A percentile compares a stretch with the other conserved stretches of the same genome.
Conservation (phyloP, 2,113 vertebrate species). For the Etheostoma spectabile region DNA sequence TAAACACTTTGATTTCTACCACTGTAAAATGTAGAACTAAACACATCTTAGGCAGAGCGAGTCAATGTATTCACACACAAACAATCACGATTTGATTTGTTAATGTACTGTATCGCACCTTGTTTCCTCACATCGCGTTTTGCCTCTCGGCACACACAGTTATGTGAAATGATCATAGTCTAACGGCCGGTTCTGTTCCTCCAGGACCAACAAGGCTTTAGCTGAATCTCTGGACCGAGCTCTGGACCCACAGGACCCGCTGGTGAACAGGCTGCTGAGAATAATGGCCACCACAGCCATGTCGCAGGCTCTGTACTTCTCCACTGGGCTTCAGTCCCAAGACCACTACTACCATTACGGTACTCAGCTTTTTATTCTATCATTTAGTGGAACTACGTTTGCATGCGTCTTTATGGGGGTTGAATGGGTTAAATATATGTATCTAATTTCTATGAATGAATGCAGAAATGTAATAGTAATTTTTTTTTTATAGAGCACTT, state of each 20-base stretch:
- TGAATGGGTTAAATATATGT: too few relatives aligned
- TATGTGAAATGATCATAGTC: not conserved
- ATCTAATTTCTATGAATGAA: not conserved
- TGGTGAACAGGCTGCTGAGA: slow-evolving; percentile 91
- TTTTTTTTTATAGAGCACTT: too few relatives aligned
- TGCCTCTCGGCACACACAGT: not conserved
- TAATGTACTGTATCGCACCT: too few relatives aligned
- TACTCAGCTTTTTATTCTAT: slow-evolving; percentile 1
- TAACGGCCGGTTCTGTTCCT: not conserved
- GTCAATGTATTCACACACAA: too few relatives aligned
- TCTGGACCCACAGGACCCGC: slow-evolving; percentile 86
- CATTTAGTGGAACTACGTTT: not conserved
- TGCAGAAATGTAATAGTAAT: too few relatives aligned
- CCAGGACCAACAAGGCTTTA: slow-evolving; percentile 93
- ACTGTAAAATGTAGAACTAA: too few relatives aligned
- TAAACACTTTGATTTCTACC: too few relatives aligned
- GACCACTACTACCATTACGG: slow-evolving; percentile 92
- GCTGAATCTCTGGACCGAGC: slow-evolving; percentile 93
- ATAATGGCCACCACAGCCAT: slow-evolving; percentile 96
- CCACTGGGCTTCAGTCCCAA: slow-evolving; percentile 85
- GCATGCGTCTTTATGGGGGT: not conserved
- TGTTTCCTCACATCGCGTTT: too few relatives aligned
- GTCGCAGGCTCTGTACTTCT: slow-evolving; percentile 95
- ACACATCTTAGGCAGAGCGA: too few relatives aligned
- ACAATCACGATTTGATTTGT: too few relatives aligned